Base-by-base conservation (phyloP, 1,140 invertebrate species). In the Calliopsis andreniformis region DNA sequence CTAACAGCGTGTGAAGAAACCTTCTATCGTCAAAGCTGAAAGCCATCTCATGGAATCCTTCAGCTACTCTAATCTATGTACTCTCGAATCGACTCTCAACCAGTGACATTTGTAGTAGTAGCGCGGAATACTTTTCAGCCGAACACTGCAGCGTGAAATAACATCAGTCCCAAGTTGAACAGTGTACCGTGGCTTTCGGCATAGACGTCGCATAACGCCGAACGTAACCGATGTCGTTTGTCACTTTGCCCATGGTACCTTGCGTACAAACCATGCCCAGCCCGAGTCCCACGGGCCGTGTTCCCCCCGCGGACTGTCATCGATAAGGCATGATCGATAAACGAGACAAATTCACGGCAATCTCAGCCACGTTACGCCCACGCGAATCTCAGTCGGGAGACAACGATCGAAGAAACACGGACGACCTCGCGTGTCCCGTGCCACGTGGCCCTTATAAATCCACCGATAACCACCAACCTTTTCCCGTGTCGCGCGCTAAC, bases 251-350 rank as follows among this genome's bases (percentile, higher is more conserved):
- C 59, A 25, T 25, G 42, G 68, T 23, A 69, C 56, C 35, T 20
- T 39, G 67, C 28, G 67, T 43, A 18, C 55, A 16, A 4, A 25
- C 39, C n/a, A 1, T n/a, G 30, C 45, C 30, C 25, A 25, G 18
- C 32, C 39, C 69, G 69, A 51, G 72, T 75, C 59, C 56, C 32
- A 25, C 61, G 51, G 56, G 47, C 49, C 66, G 45, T 68, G 73
- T 81, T 51, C 39, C 23, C 49, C 53, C 14, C 47, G 61, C 51
- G 30, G 32, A 69, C 67, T 80, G 53, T 70, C 59, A 76, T 63
- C 59, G 66, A 63, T 45, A 63, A 76, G 53, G 45, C 47, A 47
- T 49, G 49, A 77, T 71, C 45, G 77, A 79, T 79, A 77, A 71
- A 62, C 20, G 61, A 63, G 49, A 81, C 47, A 55, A 77, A 82